Percentiles rank a stretch among this genome's conserved stretches.
Conservation (phyloP, 1,140 invertebrate genomes). For the Schlechtendalia chinensis region DNA sequence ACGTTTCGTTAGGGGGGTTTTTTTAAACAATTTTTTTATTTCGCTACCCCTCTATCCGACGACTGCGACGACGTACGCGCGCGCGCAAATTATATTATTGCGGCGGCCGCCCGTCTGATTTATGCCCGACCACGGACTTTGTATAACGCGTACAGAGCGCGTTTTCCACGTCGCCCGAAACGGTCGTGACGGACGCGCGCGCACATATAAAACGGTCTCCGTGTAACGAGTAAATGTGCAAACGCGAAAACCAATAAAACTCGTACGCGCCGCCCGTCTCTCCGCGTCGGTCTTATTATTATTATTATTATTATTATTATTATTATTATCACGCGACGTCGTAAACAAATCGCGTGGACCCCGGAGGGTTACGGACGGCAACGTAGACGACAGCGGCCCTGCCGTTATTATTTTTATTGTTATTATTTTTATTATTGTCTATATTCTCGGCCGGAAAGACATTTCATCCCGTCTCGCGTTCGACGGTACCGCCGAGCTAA, state of each 20-base stretch:
- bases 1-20: too few relatives aligned
- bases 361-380: not conserved
- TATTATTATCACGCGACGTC: not conserved
- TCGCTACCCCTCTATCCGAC: too few relatives aligned
- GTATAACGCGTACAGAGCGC: not conserved
- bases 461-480: not conserved
- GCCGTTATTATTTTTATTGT: not conserved
- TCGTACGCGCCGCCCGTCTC: not conserved
- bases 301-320: too few relatives aligned
- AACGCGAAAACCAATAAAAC: constrained; percentile 46
- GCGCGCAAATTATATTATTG: not conserved
- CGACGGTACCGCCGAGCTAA: constrained; percentile 1
- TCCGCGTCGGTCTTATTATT: not conserved
- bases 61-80: too few relatives aligned
- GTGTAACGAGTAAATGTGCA: constrained; percentile 26
- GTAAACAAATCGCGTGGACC: constrained; percentile 16
- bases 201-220: not conserved
- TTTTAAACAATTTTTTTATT: too few relatives aligned
- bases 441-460: not conserved
- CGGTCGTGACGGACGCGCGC: not conserved
- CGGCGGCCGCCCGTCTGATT: constrained; percentile 26
- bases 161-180: constrained; percentile 5
- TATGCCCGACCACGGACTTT: constrained; percentile 27
- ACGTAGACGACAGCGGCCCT: not conserved
- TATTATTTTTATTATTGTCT: too few relatives aligned